Percentiles rank a stretch among this genome's conserved stretches.
Conservation (phyloP, 2,888 invertebrate genomes). For the Agonopterix arenella region DNA sequence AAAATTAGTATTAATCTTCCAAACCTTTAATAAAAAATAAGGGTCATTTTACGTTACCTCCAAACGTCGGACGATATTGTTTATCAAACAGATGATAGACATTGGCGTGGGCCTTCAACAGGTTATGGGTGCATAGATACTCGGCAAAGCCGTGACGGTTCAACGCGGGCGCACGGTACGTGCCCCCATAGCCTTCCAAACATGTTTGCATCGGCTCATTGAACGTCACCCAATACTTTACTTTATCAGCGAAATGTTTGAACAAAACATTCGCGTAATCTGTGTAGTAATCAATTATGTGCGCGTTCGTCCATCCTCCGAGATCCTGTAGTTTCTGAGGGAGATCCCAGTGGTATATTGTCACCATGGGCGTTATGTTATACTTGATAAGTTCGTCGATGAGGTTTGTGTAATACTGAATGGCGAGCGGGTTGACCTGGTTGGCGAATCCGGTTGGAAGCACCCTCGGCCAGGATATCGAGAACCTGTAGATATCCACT, state of each 20-base stretch:
- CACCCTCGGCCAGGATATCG: slow-evolving; percentile 86
- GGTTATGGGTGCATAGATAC: slow-evolving; percentile 83
- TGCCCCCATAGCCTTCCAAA: slow-evolving; percentile 74
- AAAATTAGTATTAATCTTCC: neutral
- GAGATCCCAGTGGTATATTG: slow-evolving; percentile 84
- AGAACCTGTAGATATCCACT: slow-evolving; percentile 83
- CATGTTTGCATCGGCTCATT: slow-evolving; percentile 83
- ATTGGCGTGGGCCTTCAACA: slow-evolving; percentile 84
- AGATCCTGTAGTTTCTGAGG: slow-evolving; percentile 80
- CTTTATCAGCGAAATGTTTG: slow-evolving; percentile 78
- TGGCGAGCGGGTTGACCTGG: slow-evolving; percentile 81
- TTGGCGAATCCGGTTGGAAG: slow-evolving; percentile 82
- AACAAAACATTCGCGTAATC: slow-evolving; percentile 80
- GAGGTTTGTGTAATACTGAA: slow-evolving; percentile 86
- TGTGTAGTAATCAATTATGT: slow-evolving; percentile 79
- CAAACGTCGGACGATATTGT: slow-evolving; percentile 72
- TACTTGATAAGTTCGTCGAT: slow-evolving; percentile 82
- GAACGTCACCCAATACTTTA: slow-evolving; percentile 85
- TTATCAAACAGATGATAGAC: slow-evolving; percentile 80
- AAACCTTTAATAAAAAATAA: neutral
- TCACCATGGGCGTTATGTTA: slow-evolving; percentile 83
- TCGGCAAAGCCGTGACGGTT: slow-evolving; percentile 78
- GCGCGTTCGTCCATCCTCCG: slow-evolving; percentile 82
- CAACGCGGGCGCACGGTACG: slow-evolving; percentile 77
- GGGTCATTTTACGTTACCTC: slow-evolving; percentile 49